Base-by-base conservation (phyloP, 2,888 invertebrate genomes). In the Antheraea yamamai region DNA sequence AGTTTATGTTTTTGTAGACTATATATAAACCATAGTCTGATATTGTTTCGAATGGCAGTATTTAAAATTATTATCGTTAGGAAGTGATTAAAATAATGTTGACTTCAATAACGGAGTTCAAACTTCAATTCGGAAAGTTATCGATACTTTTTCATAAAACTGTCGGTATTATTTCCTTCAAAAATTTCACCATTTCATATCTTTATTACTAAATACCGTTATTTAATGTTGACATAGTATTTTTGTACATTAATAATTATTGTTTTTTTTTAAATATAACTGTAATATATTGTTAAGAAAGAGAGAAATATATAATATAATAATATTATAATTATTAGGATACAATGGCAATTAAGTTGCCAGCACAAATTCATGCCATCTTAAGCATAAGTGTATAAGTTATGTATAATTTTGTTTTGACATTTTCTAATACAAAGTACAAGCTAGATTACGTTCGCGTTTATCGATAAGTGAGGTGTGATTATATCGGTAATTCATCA, bases 321-420 rank as follows among this genome's bases (percentile, higher is more conserved):
- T 70, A 70, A 16, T 68, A 58, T 55, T 73, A 58, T 20, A 47
- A 51, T 71, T 66, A 20, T 73, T 73, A 75, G 75, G 75, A 20
- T 73, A 71, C 47, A 61, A 16, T 68, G 75, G 70, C 23, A 72
- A 6, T 39, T 52, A n/a, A 16, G 51, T 76, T 74, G 81, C 80
- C 82, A 83, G 83, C 88, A 88, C 87, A 86, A 85, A 81, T 79
- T 80, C 80, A 87, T 86, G 89, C 89, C 90, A 89, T 89, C 77
- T 82, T 82, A 84, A 85, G 83, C 76, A 80, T 86, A 85, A 83
- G 80, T 80, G 79, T 83, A 82, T 79, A 66, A 64, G 75, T 76
- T 77, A 61, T 30, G 61, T 66, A n/a, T 61, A 23, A 61, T 72
- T 51, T 75, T 61, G 39, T 73, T 61, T 75, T 75, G 89, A 88